A percentile compares a stretch with the other conserved stretches of the same genome.
Evolutionary conservation across 2,797 vertebrate species (phyloP).

Genomic region (Epinephelus coioides): DNA sequence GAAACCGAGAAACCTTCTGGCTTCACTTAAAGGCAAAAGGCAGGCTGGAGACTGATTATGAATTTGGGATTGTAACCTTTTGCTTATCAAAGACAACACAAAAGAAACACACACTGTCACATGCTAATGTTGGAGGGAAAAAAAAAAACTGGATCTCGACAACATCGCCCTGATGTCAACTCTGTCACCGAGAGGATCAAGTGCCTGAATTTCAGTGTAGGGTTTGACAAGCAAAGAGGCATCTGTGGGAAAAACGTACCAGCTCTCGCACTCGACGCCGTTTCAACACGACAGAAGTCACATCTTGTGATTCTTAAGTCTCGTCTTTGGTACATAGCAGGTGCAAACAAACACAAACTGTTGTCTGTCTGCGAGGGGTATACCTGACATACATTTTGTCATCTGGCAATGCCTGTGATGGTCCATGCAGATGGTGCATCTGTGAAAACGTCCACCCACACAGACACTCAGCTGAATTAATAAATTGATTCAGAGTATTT

Average conservation of each 20-base stretch:
- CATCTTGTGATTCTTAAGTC: not conserved
- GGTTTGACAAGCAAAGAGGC: constrained; percentile 24
- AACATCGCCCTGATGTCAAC: not conserved
- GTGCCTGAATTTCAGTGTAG: not conserved
- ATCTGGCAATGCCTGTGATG: too few relatives aligned
- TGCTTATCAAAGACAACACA: constrained; percentile 2
- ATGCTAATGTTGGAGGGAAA: not conserved
- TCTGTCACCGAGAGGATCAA: not conserved
- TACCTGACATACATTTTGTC: not conserved
- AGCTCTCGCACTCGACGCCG: fast-evolving
- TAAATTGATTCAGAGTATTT: constrained; percentile 4
- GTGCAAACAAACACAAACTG: not conserved
- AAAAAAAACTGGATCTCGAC: not conserved
- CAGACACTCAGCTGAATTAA: constrained; percentile 10
- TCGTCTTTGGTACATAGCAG: not conserved
- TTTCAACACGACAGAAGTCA: not conserved
- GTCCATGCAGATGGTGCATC: too few relatives aligned
- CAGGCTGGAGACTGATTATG: constrained; percentile 16
- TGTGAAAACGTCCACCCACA: not conserved
- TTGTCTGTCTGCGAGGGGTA: not conserved
- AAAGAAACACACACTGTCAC: constrained; percentile 19
- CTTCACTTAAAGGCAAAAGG: constrained; percentile 48
- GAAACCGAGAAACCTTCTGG: constrained; percentile 44
- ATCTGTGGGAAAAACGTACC: too few relatives aligned
- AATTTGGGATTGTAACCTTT: constrained; percentile 19